These are phyloP conservation scores for Hypolimnas misippus DNA, from an alignment of 2,888 invertebrate genomes.

Conservation along the genomic window DNA sequence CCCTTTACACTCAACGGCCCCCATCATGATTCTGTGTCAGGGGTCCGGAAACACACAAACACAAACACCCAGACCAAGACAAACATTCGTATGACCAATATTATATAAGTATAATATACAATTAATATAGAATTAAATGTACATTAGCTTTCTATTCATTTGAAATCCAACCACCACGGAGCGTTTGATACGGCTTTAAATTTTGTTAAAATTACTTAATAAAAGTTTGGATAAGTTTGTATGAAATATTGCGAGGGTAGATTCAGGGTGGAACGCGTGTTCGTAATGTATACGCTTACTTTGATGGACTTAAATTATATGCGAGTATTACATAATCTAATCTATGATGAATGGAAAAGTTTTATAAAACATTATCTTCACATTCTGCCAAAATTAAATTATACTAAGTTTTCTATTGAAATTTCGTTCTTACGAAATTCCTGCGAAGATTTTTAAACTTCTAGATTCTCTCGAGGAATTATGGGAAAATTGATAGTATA, in stretches of 20 bases:
- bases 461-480: too few relatives aligned
- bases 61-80: too few relatives aligned
- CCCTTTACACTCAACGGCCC: too few relatives aligned
- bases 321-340: not conserved
- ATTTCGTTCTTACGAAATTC: too few relatives aligned
- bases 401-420: too few relatives aligned
- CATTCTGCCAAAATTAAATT: not conserved
- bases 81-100: too few relatives aligned
- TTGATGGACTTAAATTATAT: constrained; percentile 2
- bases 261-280: constrained; percentile 6
- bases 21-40: too few relatives aligned
- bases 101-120: not conserved
- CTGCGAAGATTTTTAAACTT: too few relatives aligned
- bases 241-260: constrained; percentile 22
- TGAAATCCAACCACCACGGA: not conserved
- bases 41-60: too few relatives aligned
- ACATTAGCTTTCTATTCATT: not conserved
- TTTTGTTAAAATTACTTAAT: constrained; percentile 30
- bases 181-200: constrained; percentile 19
- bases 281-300: constrained; percentile 17
- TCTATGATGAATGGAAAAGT: not conserved
- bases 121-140: not conserved
- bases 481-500: too few relatives aligned
- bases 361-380: not conserved
- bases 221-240: constrained; percentile 24